Evolutionary conservation across 2,113 vertebrate species (phyloP).

Genomic region (Vanacampus margaritifer): DNA sequence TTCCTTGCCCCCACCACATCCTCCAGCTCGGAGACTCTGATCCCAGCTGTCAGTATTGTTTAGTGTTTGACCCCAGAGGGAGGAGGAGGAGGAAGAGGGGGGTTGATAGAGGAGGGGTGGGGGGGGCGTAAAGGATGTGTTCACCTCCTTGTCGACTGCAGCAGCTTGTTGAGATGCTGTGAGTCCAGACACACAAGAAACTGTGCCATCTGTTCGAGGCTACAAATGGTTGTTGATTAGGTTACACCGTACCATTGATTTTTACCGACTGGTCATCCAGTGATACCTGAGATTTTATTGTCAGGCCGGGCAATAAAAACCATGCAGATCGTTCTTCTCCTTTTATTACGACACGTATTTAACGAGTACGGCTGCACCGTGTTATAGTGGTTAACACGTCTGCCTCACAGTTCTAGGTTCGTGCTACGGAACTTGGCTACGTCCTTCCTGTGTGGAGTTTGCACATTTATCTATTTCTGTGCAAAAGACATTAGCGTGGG

Average conservation of each 20-base stretch:
- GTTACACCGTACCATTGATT: slow-evolving; percentile 42
- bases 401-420: neutral
- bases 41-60: slow-evolving; percentile 95
- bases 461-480: neutral
- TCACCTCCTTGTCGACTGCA: slow-evolving; percentile 49
- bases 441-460: neutral
- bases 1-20: slow-evolving; percentile 69
- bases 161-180: slow-evolving; percentile 58
- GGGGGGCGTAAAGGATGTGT: slow-evolving; percentile 41
- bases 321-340: neutral
- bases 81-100: slow-evolving; percentile 13
- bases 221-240: slow-evolving; percentile 41
- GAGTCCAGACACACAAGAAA: slow-evolving; percentile 53
- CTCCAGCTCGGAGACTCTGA: slow-evolving; percentile 68
- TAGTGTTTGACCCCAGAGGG: slow-evolving; percentile 78
- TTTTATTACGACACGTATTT: neutral
- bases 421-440: neutral
- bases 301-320: neutral
- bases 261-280: neutral
- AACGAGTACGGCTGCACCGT: neutral
- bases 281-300: slow-evolving; percentile 10
- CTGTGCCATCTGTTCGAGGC: slow-evolving; percentile 53
- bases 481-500: neutral
- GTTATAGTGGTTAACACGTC: neutral
- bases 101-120: slow-evolving; percentile 15